Percentiles rank a stretch among this genome's conserved stretches.
phyloP scores from a whole-genome alignment of 2,797 vertebrate species.

The Myotis findleyi region DNA sequence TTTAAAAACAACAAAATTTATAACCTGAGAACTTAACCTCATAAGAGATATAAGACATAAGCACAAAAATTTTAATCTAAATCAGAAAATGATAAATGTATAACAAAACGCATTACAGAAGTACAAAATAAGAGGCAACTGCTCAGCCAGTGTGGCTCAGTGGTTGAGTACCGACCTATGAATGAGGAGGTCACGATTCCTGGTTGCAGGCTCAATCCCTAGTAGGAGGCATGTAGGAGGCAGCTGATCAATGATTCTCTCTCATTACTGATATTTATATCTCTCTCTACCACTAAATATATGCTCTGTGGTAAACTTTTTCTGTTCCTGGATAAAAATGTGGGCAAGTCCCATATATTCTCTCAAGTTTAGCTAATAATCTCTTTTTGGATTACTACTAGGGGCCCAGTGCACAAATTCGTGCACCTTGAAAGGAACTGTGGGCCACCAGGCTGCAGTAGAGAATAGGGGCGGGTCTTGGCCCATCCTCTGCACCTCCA shows the following conservation, averaged over 20 bases:
- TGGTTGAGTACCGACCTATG: too few species aligned
- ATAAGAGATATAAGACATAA: background rate
- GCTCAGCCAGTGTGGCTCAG: too few species aligned
- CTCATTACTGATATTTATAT: too few species aligned
- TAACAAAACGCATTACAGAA: background rate
- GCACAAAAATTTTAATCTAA: background rate
- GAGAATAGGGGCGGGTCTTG: too few species aligned
- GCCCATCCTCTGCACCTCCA: too few species aligned
- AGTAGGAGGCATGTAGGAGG: too few species aligned
- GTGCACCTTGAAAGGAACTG: too few species aligned
- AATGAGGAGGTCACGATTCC: too few species aligned
- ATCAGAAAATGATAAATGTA: background rate
- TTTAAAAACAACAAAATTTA: background rate
- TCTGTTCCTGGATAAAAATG: background rate
- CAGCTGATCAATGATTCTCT: too few species aligned
- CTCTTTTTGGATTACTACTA: background rate
- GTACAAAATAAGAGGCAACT: background rate
- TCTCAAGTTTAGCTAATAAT: background rate
- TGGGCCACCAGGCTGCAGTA: too few species aligned
- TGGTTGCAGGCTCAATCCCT: too few species aligned
- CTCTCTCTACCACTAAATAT: background rate
- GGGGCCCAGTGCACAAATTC: too few species aligned
- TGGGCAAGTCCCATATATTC: background rate
- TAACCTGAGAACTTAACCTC: constrained; percentile 2
- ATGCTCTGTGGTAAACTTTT: background rate